These are phyloP conservation scores for Iphiclides podalirius DNA, from an alignment of 2,888 invertebrate genomes.

Conservation along the genomic window DNA sequence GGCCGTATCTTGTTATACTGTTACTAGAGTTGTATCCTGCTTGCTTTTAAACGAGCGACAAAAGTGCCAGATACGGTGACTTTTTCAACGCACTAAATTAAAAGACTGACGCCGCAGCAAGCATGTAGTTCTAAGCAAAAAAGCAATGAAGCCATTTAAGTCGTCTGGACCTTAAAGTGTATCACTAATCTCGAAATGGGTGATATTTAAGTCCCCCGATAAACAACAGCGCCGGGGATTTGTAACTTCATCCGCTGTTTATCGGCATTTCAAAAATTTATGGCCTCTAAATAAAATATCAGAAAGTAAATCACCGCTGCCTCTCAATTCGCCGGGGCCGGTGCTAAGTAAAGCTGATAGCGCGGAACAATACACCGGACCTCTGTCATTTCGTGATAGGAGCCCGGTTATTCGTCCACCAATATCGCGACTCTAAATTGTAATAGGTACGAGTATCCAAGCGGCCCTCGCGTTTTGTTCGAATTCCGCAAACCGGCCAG, in stretches of 20 bases:
- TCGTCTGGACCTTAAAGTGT: not conserved
- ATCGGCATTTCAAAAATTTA: conserved; percentile 25
- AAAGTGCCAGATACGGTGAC: too few relatives aligned
- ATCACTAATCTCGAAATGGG: conserved; percentile 3
- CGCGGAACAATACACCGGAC: conserved; percentile 38
- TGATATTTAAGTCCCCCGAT: conserved; percentile 6
- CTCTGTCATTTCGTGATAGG: conserved; percentile 33
- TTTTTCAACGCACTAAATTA: too few relatives aligned
- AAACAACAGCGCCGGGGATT: conserved; percentile 23
- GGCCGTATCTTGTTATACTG: too few relatives aligned
- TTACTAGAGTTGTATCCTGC: too few relatives aligned
- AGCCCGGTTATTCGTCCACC: conserved; percentile 48
- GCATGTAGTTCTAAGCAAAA: too few relatives aligned
- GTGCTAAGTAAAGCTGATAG: conserved; percentile 35
- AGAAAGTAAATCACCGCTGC: conserved; percentile 33
- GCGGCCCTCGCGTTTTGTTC: conserved; percentile 41
- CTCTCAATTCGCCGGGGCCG: conserved; percentile 30
- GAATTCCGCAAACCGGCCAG: not conserved
- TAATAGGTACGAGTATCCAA: conserved; percentile 49
- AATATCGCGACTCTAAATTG: conserved; percentile 57
- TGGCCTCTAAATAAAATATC: conserved; percentile 34
- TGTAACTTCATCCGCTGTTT: conserved; percentile 32
- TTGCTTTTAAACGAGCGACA: too few relatives aligned
- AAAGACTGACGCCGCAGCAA: too few relatives aligned
- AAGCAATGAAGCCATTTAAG: too few relatives aligned